These are phyloP conservation scores for Tetramorium alpestre DNA, from an alignment of 1,140 invertebrate genomes.

Conservation along the genomic window DNA sequence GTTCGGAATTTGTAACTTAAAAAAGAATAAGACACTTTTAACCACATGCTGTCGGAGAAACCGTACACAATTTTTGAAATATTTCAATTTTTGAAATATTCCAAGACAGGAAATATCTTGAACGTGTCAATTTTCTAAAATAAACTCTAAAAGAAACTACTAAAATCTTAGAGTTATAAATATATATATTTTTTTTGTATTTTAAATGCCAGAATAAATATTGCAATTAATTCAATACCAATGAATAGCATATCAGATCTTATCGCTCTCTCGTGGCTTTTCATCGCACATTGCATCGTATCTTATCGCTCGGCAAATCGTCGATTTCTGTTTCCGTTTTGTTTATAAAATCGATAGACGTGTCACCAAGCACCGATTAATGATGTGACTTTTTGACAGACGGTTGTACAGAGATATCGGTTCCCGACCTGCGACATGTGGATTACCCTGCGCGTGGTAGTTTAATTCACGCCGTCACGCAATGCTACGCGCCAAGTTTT, in stretches of 20 bases:
- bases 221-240: not conserved
- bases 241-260: constrained; percentile 2
- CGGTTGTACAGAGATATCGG: constrained; percentile 53
- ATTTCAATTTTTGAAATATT: not conserved
- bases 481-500: constrained; percentile 52
- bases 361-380: not conserved
- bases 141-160: not conserved
- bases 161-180: not conserved
- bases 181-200: too few species aligned
- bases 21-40: not conserved
- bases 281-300: not conserved
- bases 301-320: constrained; percentile 14
- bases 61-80: not conserved
- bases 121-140: not conserved
- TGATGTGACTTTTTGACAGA: constrained; percentile 71
- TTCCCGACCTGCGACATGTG: constrained; percentile 78
- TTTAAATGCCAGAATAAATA: not conserved
- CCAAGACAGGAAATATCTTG: not conserved
- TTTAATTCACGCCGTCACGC: constrained; percentile 76
- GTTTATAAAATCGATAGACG: constrained; percentile 10
- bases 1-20: constrained; percentile 3
- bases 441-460: constrained; percentile 75
- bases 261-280: not conserved
- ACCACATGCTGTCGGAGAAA: not conserved
- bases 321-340: constrained; percentile 15